Evolutionary conservation across 2,888 invertebrate species (phyloP).

Genomic region (Trachelus tabidus): DNA sequence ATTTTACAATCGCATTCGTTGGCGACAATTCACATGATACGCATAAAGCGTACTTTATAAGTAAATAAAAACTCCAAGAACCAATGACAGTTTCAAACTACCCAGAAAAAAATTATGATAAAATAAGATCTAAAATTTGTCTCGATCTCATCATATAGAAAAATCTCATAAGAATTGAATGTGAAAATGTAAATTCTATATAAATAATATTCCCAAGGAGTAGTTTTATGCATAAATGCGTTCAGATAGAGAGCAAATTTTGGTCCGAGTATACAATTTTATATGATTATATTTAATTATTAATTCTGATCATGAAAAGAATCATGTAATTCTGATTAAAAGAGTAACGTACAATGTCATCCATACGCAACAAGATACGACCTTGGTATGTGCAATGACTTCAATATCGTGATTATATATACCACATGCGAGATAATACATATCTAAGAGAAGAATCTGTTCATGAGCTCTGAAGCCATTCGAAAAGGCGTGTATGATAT

Average conservation of each 20-base stretch:
- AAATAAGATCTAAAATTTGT: too few species aligned
- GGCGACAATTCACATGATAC: neutral
- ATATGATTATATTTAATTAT: too few species aligned
- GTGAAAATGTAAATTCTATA: too few species aligned
- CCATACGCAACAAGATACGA: neutral
- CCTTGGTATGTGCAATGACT: neutral
- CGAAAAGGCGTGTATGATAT: neutral
- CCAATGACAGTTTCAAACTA: neutral
- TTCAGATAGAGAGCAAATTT: too few species aligned
- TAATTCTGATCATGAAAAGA: neutral
- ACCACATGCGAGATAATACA: neutral
- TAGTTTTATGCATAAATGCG: too few species aligned
- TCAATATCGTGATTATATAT: neutral
- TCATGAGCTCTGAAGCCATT: neutral
- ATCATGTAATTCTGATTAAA: neutral
- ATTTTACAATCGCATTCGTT: neutral
- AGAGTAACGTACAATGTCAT: neutral
- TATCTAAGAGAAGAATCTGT: neutral
- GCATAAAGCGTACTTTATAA: neutral
- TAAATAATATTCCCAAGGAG: too few species aligned
- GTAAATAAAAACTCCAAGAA: neutral
- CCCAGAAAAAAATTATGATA: too few species aligned
- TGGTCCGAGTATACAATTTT: too few species aligned
- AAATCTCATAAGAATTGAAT: too few species aligned
- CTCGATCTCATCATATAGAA: too few species aligned